phyloP scores from a whole-genome alignment of 1,140 invertebrate species.

The Muscidifurax raptorellus region DNA sequence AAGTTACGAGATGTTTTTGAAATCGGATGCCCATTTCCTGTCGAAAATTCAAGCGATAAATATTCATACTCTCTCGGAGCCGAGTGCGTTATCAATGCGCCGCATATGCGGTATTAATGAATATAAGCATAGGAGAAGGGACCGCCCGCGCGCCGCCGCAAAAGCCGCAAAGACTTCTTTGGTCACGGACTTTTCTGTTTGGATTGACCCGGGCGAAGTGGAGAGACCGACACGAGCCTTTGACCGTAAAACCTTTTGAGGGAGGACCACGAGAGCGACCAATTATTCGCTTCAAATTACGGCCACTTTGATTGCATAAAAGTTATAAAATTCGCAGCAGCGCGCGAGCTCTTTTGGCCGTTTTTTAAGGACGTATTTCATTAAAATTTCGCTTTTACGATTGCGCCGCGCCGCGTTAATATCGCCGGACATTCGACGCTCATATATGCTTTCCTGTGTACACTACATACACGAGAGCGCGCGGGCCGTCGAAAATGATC shows the following conservation, averaged over 20 bases:
- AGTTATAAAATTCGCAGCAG: slow-evolving; percentile 30
- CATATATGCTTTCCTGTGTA: too few relatives aligned
- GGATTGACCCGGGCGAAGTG: slow-evolving; percentile 45
- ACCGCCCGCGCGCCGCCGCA: background rate
- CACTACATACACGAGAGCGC: too few relatives aligned
- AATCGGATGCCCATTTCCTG: too few relatives aligned
- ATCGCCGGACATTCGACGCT: background rate
- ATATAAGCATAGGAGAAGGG: background rate
- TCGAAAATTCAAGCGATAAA: background rate
- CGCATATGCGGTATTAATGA: background rate
- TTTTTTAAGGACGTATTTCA: slow-evolving; percentile 1
- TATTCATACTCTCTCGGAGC: background rate
- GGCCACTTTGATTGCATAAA: slow-evolving; percentile 46
- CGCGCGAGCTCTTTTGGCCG: background rate
- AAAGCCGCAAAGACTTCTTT: slow-evolving; percentile 22
- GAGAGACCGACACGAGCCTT: slow-evolving; percentile 57
- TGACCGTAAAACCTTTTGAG: slow-evolving; percentile 55
- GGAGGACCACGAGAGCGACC: slow-evolving; percentile 44
- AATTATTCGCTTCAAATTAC: slow-evolving; percentile 58
- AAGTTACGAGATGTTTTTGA: too few relatives aligned
- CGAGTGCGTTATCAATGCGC: background rate
- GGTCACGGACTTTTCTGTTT: slow-evolving; percentile 28
- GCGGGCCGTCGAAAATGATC: too few relatives aligned
- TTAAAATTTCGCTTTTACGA: slow-evolving; percentile 26
- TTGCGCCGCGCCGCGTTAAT: background rate